These are phyloP conservation scores for Myioborus miniatus DNA, from an alignment of 2,797 vertebrate genomes.

Conservation along the genomic window DNA sequence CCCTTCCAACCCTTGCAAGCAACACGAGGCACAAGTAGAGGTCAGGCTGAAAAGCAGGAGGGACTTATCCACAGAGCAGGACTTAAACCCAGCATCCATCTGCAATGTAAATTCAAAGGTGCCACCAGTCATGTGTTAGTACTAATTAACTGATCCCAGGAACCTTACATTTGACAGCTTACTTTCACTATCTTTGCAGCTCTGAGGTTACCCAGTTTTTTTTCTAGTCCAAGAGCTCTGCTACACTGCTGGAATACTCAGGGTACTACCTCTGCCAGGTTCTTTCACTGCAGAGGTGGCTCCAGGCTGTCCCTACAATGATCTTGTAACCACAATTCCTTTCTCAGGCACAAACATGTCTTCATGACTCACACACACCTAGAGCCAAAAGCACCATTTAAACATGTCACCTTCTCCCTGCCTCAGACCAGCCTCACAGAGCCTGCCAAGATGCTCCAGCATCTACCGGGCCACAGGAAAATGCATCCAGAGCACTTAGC, in stretches of 20 bases:
- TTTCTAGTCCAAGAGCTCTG: not conserved
- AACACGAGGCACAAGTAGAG: accelerated
- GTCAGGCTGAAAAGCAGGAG: not conserved
- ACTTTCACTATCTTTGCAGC: not conserved
- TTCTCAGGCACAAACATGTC: not conserved
- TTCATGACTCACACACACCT: not conserved
- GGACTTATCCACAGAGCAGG: not conserved
- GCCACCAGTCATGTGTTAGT: not conserved
- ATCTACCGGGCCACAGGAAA: not conserved
- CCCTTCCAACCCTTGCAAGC: not conserved
- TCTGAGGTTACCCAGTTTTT: not conserved
- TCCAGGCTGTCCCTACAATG: not conserved
- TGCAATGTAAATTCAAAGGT: not conserved
- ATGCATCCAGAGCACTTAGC: not conserved
- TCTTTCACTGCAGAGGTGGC: not conserved
- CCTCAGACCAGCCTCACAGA: not conserved
- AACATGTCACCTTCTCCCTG: not conserved
- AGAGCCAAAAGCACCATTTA: not conserved
- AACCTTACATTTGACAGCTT: not conserved
- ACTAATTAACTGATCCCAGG: not conserved
- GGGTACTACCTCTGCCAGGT: not conserved
- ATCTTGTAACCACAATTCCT: not conserved
- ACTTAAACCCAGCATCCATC: not conserved
- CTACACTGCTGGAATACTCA: not conserved
- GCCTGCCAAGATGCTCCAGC: not conserved